A percentile compares a stretch with the other conserved stretches of the same genome.
Conservation (phyloP, 1,140 invertebrate species). For the Wasmannia auropunctata region DNA sequence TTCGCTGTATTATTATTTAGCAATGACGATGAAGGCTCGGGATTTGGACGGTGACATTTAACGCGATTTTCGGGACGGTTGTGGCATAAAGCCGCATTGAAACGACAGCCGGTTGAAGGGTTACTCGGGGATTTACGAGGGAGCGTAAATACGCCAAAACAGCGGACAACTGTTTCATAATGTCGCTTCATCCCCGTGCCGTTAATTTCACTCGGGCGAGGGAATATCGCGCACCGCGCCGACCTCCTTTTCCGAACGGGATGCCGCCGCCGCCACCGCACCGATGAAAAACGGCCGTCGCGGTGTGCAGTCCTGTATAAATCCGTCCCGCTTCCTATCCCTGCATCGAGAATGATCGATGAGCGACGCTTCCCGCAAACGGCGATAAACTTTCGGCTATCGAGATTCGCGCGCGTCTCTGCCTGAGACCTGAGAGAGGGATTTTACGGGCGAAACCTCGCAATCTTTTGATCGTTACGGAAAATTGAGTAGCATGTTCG, state of each 20-base stretch:
- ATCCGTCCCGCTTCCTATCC: slow-evolving; percentile 20
- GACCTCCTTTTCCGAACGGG: not conserved
- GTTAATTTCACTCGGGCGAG: not conserved
- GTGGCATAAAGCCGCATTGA: not conserved
- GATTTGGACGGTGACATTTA: not conserved
- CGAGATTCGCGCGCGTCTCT: slow-evolving; percentile 18
- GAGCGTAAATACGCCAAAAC: not conserved
- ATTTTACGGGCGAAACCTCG: not conserved
- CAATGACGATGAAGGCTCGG: not conserved
- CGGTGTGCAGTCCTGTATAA: not conserved
- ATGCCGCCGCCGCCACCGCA: no score
- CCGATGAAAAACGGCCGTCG: slow-evolving; percentile 39
- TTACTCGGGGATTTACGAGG: slow-evolving; percentile 23
- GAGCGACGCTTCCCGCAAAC: slow-evolving; percentile 27
- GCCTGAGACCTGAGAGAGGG: not conserved
- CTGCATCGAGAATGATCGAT: slow-evolving; percentile 41
- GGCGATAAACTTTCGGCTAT: slow-evolving; percentile 32
- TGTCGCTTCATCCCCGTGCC: not conserved
- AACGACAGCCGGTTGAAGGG: slow-evolving; percentile 12
- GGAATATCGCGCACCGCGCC: not conserved
- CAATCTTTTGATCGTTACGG: slow-evolving; percentile 22
- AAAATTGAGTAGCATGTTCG: not conserved
- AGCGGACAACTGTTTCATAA: slow-evolving; percentile 40
- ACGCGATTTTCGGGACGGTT: slow-evolving; percentile 11
- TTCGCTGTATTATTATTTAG: not conserved